A percentile compares a stretch with the other conserved stretches of the same genome.
Evolutionary conservation across 2,888 invertebrate genomes (phyloP).

Genomic region (Geophilus truncorum): DNA sequence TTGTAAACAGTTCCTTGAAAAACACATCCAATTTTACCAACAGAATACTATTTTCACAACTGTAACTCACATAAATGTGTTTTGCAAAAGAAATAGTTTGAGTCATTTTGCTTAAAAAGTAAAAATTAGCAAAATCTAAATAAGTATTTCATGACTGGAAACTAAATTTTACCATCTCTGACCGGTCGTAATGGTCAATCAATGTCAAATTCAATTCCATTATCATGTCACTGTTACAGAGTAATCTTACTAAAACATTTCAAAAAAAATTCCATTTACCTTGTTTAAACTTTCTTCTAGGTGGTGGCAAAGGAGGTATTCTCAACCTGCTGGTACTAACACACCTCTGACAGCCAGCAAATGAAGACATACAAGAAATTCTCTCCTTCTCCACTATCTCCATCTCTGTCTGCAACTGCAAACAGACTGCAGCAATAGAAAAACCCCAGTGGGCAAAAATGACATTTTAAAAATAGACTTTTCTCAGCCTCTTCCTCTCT

Average conservation of each 20-base stretch:
- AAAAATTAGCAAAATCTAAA: neutral
- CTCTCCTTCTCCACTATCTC: neutral
- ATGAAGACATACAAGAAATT: neutral
- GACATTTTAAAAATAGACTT: conserved; percentile 8
- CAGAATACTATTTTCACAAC: no score
- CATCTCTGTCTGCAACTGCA: neutral
- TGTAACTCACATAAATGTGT: no score
- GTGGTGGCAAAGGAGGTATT: neutral
- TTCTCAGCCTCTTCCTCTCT: neutral
- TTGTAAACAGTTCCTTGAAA: neutral
- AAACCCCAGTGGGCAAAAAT: neutral
- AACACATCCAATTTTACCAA: neutral
- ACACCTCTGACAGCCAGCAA: neutral
- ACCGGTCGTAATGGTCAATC: no score
- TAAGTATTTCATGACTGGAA: no score
- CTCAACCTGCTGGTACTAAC: neutral
- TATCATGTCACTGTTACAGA: no score
- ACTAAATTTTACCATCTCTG: no score
- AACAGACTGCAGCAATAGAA: neutral
- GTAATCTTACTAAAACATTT: no score
- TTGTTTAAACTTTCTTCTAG: neutral
- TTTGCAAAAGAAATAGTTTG: no score
- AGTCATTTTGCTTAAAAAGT: no score
- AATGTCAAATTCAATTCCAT: no score
- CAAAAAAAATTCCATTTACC: neutral